Conservation (phyloP, 2,888 invertebrate species). For the Meliscaeva auricollis region DNA sequence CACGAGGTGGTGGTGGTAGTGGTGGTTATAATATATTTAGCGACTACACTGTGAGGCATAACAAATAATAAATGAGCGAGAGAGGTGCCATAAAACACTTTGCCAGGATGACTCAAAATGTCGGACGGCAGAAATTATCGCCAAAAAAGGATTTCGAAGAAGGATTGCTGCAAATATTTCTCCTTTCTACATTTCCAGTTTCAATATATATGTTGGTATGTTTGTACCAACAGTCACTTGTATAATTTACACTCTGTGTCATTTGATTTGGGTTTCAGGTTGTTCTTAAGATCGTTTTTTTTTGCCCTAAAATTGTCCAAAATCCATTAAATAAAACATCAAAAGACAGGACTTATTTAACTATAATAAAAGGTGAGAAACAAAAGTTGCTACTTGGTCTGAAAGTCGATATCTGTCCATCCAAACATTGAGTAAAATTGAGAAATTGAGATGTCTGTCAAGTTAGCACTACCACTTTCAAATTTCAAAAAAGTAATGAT, state of each 20-base stretch:
- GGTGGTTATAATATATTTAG: conserved; percentile 76
- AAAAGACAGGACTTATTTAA: neutral
- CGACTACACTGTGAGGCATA: conserved; percentile 75
- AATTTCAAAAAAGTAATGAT: too few species aligned
- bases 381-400: too few species aligned
- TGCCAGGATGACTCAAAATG: conserved; percentile 76
- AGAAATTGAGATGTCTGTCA: too few species aligned
- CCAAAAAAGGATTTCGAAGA: conserved; percentile 76
- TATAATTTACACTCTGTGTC: conserved; percentile 3
- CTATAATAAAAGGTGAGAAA: too few species aligned
- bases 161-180: conserved; percentile 76
- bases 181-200: conserved; percentile 29
- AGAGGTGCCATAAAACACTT: conserved; percentile 76
- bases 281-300: too few species aligned
- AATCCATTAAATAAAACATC: too few species aligned
- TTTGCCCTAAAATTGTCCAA: too few species aligned
- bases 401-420: too few species aligned
- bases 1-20: neutral
- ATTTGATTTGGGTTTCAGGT: neutral
- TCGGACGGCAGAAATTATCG: conserved; percentile 76
- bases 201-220: neutral
- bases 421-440: too few species aligned
- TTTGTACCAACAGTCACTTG: neutral
- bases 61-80: conserved; percentile 77
- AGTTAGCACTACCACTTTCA: too few species aligned